Conservation (phyloP, 1,140 invertebrate genomes). For the Venustaconcha ellipsiformis region DNA sequence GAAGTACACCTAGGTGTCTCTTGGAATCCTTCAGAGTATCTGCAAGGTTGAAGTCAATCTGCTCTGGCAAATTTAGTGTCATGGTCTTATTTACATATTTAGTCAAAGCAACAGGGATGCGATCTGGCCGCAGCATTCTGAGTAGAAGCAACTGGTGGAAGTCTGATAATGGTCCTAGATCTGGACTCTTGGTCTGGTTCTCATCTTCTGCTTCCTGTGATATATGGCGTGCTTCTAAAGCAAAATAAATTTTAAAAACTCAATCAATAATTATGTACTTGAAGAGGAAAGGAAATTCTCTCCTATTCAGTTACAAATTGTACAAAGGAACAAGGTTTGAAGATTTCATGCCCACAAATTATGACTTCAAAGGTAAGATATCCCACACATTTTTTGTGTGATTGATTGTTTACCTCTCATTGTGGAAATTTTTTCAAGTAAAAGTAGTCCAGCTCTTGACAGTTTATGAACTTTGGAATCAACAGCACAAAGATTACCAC, state of each 20-base stretch:
- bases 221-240: constrained; percentile 36
- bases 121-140: constrained; percentile 66
- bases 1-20: constrained; percentile 53
- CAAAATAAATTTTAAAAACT: background rate
- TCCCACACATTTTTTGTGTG: background rate
- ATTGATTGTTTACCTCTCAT: background rate
- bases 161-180: constrained; percentile 56
- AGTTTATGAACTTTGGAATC: too few species aligned
- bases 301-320: background rate
- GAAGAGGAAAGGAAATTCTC: background rate
- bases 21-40: constrained; percentile 52
- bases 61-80: constrained; percentile 51
- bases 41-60: constrained; percentile 44
- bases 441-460: too few species aligned
- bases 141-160: constrained; percentile 64
- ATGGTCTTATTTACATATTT: constrained; percentile 60
- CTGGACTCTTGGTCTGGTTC: constrained; percentile 37
- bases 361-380: background rate
- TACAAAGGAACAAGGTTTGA: background rate
- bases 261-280: background rate
- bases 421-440: too few species aligned
- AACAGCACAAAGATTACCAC: background rate
- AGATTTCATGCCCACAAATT: background rate
- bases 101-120: constrained; percentile 56
- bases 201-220: constrained; percentile 34